Evolutionary conservation across 2,888 invertebrate species (phyloP).

Genomic region (Chloromyia formosa): DNA sequence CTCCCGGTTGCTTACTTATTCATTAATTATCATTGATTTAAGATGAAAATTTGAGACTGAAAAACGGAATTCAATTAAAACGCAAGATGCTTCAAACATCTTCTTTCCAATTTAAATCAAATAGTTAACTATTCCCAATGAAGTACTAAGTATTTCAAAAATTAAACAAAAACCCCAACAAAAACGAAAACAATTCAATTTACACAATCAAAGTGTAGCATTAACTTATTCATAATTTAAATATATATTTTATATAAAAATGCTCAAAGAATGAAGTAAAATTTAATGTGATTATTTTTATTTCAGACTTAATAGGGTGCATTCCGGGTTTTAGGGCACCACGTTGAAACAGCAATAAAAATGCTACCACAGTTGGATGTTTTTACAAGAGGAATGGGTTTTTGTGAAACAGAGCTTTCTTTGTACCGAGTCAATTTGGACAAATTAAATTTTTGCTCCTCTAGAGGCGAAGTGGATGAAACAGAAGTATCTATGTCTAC

Average conservation of each 20-base stretch:
- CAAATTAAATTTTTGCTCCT: background rate
- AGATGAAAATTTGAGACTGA: constrained; percentile 25
- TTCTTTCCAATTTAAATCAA: constrained; percentile 1
- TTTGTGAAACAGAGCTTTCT: too few relatives aligned
- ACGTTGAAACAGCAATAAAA: too few relatives aligned
- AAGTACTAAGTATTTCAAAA: background rate
- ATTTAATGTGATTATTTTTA: background rate
- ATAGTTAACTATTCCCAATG: background rate
- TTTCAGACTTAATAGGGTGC: too few relatives aligned
- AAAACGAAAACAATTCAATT: constrained; percentile 4
- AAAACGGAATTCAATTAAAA: background rate
- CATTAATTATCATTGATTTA: too few relatives aligned
- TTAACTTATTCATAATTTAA: constrained; percentile 15
- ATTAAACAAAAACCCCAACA: constrained; percentile 1
- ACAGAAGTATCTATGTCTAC: background rate
- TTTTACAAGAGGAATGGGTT: too few relatives aligned
- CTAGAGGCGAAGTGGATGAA: background rate
- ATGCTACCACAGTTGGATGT: too few relatives aligned
- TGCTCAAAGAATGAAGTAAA: constrained; percentile 18
- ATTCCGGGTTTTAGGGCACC: too few relatives aligned
- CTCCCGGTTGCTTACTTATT: constrained; percentile 5
- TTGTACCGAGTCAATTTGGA: background rate
- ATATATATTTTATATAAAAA: constrained; percentile 11
- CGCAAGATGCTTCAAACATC: constrained; percentile 3
- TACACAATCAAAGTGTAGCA: constrained; percentile 10